phyloP scores from a whole-genome alignment of 1,140 invertebrate species.

The Hycleus phaleratus region DNA sequence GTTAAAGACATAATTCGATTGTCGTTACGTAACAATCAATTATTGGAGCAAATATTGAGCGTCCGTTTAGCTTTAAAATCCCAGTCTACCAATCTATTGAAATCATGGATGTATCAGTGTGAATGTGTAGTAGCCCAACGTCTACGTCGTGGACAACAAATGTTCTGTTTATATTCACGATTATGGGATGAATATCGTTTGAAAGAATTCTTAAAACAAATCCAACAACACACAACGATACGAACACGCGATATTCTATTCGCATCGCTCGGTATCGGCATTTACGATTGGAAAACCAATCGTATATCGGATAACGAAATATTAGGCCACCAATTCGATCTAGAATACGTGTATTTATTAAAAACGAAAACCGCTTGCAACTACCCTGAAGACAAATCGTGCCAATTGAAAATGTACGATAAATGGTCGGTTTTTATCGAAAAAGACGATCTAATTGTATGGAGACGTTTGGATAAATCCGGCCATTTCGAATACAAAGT shows the following conservation, averaged over 20 bases:
- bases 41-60: constrained; percentile 1
- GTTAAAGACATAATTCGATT: constrained; percentile 8
- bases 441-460: constrained; percentile 70
- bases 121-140: constrained; percentile 57
- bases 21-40: constrained; percentile 12
- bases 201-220: constrained; percentile 46
- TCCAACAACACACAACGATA: constrained; percentile 40
- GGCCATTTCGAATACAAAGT: constrained; percentile 79
- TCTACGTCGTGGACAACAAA: constrained; percentile 51
- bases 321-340: constrained; percentile 43
- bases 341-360: constrained; percentile 45
- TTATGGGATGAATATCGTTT: constrained; percentile 54
- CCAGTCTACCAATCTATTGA: constrained; percentile 43
- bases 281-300: constrained; percentile 50
- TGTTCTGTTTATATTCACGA: constrained; percentile 53
- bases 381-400: constrained; percentile 6
- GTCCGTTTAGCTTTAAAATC: constrained; percentile 30
- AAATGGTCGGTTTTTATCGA: constrained; percentile 74
- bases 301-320: constrained; percentile 47
- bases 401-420: constrained; percentile 36
- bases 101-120: constrained; percentile 51
- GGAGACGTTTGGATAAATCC: constrained; percentile 62
- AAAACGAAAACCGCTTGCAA: constrained; percentile 48
- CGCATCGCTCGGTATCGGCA: constrained; percentile 38
- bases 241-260: constrained; percentile 43